Evolutionary conservation across 2,113 vertebrate species (phyloP).

Genomic region (Sorex fumeus): DNA sequence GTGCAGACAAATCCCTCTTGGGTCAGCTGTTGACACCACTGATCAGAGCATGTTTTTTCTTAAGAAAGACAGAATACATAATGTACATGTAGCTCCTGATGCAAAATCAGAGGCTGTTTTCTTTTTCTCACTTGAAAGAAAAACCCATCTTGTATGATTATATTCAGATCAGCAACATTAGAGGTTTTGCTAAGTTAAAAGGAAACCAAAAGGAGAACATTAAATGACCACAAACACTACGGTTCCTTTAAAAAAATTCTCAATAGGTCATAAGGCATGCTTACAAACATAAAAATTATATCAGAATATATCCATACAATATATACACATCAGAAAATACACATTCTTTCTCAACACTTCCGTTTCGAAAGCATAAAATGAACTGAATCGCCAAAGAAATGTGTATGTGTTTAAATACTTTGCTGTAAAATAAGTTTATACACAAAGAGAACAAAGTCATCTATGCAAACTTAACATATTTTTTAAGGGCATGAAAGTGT

Average conservation of each 20-base stretch:
- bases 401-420: too few relatives aligned
- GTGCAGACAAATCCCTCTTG: slow-evolving; percentile 44
- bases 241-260: slow-evolving; percentile 1
- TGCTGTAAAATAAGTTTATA: too few relatives aligned
- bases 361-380: neutral
- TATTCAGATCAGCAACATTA: neutral
- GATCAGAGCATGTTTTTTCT: slow-evolving; percentile 45
- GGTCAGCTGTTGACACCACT: neutral
- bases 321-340: neutral
- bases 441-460: neutral
- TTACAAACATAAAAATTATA: neutral
- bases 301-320: too few relatives aligned
- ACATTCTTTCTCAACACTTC: slow-evolving; percentile 9
- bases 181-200: slow-evolving; percentile 4
- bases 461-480: neutral
- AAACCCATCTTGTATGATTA: neutral
- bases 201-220: neutral
- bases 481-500: neutral
- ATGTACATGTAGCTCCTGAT: neutral
- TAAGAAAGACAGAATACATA: neutral
- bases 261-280: neutral
- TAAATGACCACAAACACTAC: neutral
- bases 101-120: neutral
- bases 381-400: neutral
- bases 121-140: neutral